phyloP scores from a whole-genome alignment of 1,140 invertebrate genomes.

The Heliothis virescens region DNA sequence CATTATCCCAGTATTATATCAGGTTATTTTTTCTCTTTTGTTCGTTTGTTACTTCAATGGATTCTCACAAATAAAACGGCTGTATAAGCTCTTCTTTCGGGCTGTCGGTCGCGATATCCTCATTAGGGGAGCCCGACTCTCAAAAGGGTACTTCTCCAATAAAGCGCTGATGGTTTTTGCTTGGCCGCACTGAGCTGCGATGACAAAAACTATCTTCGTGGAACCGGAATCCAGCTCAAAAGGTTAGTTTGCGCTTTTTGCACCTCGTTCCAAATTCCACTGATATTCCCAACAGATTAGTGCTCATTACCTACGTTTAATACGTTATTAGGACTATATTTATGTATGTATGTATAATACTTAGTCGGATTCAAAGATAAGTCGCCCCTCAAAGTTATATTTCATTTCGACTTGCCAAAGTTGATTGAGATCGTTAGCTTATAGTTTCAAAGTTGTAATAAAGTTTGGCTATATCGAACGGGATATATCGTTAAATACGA shows the following conservation, averaged over 20 bases:
- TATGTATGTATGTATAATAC: neutral
- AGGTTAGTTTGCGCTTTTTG: neutral
- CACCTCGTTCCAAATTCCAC: neutral
- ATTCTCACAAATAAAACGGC: conserved; percentile 35
- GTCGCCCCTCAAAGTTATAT: conserved; percentile 27
- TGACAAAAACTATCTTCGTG: conserved; percentile 42
- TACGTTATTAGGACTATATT: neutral
- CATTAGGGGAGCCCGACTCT: conserved; percentile 29
- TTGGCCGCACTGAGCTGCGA: conserved; percentile 34
- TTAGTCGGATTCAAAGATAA: neutral
- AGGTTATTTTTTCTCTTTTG: conserved; percentile 40
- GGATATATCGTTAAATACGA: conserved; percentile 19
- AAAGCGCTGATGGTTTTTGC: conserved; percentile 44
- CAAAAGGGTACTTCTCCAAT: conserved; percentile 30
- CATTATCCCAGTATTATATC: conserved; percentile 30
- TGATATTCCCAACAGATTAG: conserved; percentile 3
- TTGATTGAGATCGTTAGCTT: conserved; percentile 41
- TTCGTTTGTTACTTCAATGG: conserved; percentile 14
- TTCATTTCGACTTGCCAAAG: conserved; percentile 30
- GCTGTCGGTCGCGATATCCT: conserved; percentile 30
- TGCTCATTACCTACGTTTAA: neutral
- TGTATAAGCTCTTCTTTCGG: conserved; percentile 32
- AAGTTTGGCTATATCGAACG: conserved; percentile 22
- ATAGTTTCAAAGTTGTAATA: conserved; percentile 28
- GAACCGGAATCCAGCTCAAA: neutral